Base-by-base conservation (phyloP, 2,888 invertebrate species). In the Zaprionus bogoriensis region DNA sequence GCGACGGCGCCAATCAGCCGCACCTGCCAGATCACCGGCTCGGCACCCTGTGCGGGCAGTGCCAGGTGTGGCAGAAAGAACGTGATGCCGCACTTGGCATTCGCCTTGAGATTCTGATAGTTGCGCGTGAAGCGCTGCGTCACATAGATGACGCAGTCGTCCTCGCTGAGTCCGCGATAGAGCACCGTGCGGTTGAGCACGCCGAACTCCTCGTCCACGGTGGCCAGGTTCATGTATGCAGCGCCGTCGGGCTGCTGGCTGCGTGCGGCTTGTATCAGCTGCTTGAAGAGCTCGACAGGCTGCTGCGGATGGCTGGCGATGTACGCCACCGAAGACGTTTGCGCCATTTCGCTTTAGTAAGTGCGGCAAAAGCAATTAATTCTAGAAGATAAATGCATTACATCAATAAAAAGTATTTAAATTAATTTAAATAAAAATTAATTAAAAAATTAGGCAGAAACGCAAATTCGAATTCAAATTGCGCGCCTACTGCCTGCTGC, bases 71-170 rank as follows among this genome's bases (percentile, higher is more conserved):
- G 60, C 39, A 88, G 65, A 0, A 86, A 54, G 3, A 91, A 77
- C 0, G 84, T 87, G 4, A 89, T 19, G 2, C 78, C 68, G 4
- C 87, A 62, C 41, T 83, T 88, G 1, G 86, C 69, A 73, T 89
- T 87, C 2, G 77, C 77, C 17, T 69, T 59, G 0, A 90, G 59
- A 46, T 90, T 89, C 20, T 58, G 30, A 52, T 78, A 90, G 63
- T 91, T 91, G 9, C 83, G 81, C 1, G 86, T 80, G 52, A 83
- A 89, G 2, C 74, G 85, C 47, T 89, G 89, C 1, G 90, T 89
- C 0, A 89, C 79, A 50, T 89, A 89, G 19, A 71, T 72, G 4
- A 91, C 64, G 20, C 42, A 67, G n/a, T 84, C 66, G 23, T 84
- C 82, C 1, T 45, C 42, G 39, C 72, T 69, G 0, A 89, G 65